phyloP scores from a whole-genome alignment of 2,888 invertebrate genomes.

The Eilema sororculum region DNA sequence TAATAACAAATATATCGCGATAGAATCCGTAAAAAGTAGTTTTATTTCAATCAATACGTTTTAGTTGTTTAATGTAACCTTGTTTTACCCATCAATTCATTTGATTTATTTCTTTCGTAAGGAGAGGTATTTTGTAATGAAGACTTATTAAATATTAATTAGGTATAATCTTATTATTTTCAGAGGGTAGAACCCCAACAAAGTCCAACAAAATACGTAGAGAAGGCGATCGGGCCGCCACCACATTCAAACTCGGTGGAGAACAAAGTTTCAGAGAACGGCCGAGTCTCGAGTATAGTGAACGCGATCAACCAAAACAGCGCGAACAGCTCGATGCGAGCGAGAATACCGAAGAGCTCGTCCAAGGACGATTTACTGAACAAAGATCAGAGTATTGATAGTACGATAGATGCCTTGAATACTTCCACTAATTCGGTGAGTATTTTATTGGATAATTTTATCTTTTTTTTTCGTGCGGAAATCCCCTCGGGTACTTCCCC shows the following conservation, averaged over 20 bases:
- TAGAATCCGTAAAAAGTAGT: too few species aligned
- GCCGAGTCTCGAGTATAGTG: slow-evolving; percentile 81
- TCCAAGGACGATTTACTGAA: slow-evolving; percentile 80
- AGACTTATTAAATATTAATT: neutral
- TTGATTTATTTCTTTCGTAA: too few species aligned
- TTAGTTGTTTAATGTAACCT: too few species aligned
- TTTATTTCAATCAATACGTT: too few species aligned
- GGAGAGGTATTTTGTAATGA: too few species aligned
- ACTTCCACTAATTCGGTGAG: slow-evolving; percentile 81
- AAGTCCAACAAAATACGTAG: slow-evolving; percentile 77
- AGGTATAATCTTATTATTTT: neutral
- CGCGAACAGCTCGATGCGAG: slow-evolving; percentile 69
- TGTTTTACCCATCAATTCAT: too few species aligned
- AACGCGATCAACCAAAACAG: slow-evolving; percentile 77
- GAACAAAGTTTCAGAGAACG: slow-evolving; percentile 68
- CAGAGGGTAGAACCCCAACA: slow-evolving; percentile 83
- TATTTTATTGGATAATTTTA: slow-evolving; percentile 9
- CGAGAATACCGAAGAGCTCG: slow-evolving; percentile 78
- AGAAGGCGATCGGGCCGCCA: slow-evolving; percentile 76
- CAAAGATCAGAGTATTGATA: slow-evolving; percentile 72
- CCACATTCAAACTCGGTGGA: slow-evolving; percentile 56
- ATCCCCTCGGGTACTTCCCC: too few species aligned
- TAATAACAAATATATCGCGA: too few species aligned
- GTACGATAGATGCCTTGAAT: slow-evolving; percentile 76
- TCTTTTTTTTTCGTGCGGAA: too few species aligned